Evolutionary conservation across 2,113 vertebrate genomes (phyloP).

Genomic region (Podilymbus podiceps): DNA sequence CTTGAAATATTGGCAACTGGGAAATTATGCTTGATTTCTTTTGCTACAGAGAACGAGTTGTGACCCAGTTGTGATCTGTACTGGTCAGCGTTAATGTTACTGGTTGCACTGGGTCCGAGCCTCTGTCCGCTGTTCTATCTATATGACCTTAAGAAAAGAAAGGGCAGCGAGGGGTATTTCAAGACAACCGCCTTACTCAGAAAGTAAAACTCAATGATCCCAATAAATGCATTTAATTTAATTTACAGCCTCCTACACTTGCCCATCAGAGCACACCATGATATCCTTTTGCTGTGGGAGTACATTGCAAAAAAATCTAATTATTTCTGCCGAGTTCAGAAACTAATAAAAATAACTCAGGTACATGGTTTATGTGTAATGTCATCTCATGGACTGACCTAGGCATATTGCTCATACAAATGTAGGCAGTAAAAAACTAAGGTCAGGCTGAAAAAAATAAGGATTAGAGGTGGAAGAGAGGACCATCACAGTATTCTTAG

Average conservation of each 20-base stretch:
- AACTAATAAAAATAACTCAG: background rate
- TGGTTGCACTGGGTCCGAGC: background rate
- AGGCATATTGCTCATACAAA: background rate
- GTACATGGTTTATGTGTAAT: background rate
- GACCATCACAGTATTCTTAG: background rate
- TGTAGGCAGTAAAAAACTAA: background rate
- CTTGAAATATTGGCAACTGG: background rate
- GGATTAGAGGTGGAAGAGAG: background rate
- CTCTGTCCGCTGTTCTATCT: background rate
- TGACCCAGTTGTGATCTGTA: background rate
- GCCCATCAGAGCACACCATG: background rate
- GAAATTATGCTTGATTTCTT: background rate
- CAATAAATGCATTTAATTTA: background rate
- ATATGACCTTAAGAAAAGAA: background rate
- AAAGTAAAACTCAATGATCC: background rate
- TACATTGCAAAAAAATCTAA: background rate
- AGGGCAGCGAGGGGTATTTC: background rate
- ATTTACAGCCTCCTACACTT: conserved; percentile 8
- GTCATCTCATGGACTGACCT: background rate
- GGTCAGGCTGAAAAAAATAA: background rate
- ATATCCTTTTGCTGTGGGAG: background rate
- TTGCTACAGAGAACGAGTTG: background rate
- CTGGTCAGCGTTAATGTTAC: background rate
- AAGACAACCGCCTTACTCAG: background rate
- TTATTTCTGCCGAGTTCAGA: background rate